phyloP scores from a whole-genome alignment of 2,113 vertebrate species.

The Campylomormyrus numenius region DNA sequence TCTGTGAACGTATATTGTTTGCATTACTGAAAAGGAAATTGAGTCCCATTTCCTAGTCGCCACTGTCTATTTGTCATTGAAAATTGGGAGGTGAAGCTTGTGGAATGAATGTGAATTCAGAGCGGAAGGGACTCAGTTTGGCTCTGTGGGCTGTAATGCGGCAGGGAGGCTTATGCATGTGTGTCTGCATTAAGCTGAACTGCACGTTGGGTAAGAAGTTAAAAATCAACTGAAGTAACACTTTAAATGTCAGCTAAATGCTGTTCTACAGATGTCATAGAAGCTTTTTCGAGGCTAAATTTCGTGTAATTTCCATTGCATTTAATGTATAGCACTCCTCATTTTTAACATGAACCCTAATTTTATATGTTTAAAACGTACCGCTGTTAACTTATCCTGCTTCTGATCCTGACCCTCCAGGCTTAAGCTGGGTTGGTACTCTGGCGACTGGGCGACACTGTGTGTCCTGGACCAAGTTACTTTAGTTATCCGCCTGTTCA shows the following conservation, averaged over 20 bases:
- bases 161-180: background rate
- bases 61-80: slow-evolving; percentile 34
- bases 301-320: background rate
- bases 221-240: background rate
- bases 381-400: background rate
- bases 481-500: slow-evolving; percentile 60
- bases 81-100: slow-evolving; percentile 40
- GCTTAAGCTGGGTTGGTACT: background rate
- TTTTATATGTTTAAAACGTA: background rate
- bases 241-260: background rate
- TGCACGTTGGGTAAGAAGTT: background rate
- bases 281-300: background rate
- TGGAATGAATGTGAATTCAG: slow-evolving; percentile 36
- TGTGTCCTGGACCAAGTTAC: slow-evolving; percentile 57
- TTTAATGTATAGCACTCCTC: background rate
- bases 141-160: background rate
- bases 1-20: slow-evolving; percentile 48
- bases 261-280: background rate
- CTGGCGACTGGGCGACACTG: slow-evolving; percentile 47
- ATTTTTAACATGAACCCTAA: background rate
- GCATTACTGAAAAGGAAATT: slow-evolving; percentile 49
- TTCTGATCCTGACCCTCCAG: background rate
- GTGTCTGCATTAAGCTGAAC: background rate
- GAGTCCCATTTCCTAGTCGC: slow-evolving; percentile 42
- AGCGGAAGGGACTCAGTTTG: background rate